Percentiles rank a stretch among this genome's conserved stretches.
Conservation (phyloP, 2,888 invertebrate genomes). For the Operophtera brumata region DNA sequence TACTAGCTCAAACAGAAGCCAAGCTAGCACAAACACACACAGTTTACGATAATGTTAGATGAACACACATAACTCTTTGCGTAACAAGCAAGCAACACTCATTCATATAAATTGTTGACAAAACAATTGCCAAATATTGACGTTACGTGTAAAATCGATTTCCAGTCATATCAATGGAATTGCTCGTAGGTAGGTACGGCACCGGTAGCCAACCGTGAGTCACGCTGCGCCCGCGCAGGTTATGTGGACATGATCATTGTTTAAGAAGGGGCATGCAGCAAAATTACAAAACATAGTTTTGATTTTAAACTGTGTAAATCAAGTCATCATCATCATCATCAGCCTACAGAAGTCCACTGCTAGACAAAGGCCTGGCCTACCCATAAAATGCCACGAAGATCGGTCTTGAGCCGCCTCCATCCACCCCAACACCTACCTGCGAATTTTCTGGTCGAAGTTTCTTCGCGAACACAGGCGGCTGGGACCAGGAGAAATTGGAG, state of each 20-base stretch:
- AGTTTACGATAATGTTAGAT: conserved; percentile 25
- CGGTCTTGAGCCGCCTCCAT: too few species aligned
- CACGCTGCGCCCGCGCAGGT: conserved; percentile 46
- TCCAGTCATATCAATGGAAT: conserved; percentile 34
- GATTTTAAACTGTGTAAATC: too few species aligned
- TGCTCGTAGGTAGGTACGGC: too few species aligned
- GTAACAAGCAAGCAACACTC: conserved; percentile 27
- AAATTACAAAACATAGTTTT: too few species aligned
- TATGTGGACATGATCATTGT: conserved; percentile 63
- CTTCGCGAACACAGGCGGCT: too few species aligned
- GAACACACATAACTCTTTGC: conserved; percentile 28
- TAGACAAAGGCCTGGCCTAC: too few species aligned
- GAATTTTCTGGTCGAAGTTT: too few species aligned
- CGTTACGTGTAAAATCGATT: conserved; percentile 42
- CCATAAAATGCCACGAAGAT: too few species aligned
- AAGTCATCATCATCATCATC: not conserved
- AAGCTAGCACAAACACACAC: conserved; percentile 12
- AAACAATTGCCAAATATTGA: conserved; percentile 45
- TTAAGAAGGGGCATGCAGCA: too few species aligned
- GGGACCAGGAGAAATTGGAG: too few species aligned
- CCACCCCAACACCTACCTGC: too few species aligned
- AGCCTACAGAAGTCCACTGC: too few species aligned
- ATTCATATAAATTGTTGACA: conserved; percentile 39
- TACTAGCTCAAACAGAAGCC: conserved; percentile 19
- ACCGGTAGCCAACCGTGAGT: conserved; percentile 50